Evolutionary conservation across 37 sponge, comb jelly and placozoan genomes (phyloP).

Genomic region (Cliona cf. orientalis): DNA sequence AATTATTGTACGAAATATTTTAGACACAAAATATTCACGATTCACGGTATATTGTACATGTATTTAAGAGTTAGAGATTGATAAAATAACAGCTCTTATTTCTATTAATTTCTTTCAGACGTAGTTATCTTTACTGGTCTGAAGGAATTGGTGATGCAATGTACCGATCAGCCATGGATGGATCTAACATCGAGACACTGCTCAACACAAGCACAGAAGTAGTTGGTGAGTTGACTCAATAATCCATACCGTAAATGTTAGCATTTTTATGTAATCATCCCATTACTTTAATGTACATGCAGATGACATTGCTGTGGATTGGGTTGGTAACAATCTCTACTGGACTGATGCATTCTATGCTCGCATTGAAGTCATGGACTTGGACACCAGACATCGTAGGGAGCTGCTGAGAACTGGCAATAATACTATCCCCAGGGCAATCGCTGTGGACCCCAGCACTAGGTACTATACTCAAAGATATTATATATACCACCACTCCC

Average conservation of each 20-base stretch:
- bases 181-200: neutral
- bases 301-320: conserved; percentile 79
- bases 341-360: conserved; percentile 61
- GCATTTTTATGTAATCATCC: neutral
- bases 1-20: neutral
- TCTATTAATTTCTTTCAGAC: neutral
- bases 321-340: conserved; percentile 75
- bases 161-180: conserved; percentile 17
- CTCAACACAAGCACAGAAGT: conserved; percentile 1
- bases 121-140: conserved; percentile 34
- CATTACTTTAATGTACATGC: neutral
- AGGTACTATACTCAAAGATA: neutral
- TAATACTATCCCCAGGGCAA: conserved; percentile 26
- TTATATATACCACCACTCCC: neutral
- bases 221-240: neutral
- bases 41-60: neutral
- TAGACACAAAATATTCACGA: neutral
- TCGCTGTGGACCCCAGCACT: conserved; percentile 34
- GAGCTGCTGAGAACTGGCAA: conserved; percentile 19
- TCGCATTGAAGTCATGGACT: conserved; percentile 42
- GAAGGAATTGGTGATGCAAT: conserved; percentile 2
- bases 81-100: neutral
- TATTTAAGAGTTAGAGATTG: neutral
- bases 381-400: conserved; percentile 6
- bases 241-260: neutral